Evolutionary conservation across 2,797 vertebrate genomes (phyloP).

Genomic region (Oreonectes daqikongensis): DNA sequence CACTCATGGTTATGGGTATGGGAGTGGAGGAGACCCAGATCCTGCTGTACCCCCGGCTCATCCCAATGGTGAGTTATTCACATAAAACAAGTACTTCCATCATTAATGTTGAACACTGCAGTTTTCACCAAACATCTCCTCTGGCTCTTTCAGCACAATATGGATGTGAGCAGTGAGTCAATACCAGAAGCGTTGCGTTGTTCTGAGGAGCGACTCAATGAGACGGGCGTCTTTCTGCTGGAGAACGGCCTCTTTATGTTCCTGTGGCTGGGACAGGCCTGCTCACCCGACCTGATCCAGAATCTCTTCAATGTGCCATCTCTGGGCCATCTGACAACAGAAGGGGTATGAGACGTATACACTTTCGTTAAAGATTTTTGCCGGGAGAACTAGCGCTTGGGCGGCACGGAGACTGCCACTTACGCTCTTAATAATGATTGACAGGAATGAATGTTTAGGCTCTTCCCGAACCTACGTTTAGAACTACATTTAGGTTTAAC

Average conservation of each 20-base stretch:
- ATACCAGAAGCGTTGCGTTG: constrained; percentile 85
- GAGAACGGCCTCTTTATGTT: constrained; percentile 87
- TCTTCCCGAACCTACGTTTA: too few species aligned
- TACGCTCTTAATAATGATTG: too few species aligned
- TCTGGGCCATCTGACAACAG: constrained; percentile 82
- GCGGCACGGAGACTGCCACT: too few species aligned
- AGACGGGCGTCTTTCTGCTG: constrained; percentile 88
- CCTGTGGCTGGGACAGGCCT: constrained; percentile 89
- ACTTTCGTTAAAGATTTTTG: not conserved
- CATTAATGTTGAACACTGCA: not conserved
- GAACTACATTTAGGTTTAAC: too few species aligned
- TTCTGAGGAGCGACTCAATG: constrained; percentile 87
- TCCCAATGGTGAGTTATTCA: constrained; percentile 82
- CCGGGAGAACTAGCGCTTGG: too few species aligned
- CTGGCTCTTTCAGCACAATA: constrained; percentile 77
- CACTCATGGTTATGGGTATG: constrained; percentile 86
- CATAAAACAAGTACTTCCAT: not conserved
- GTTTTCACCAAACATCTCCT: not conserved
- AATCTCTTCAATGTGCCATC: constrained; percentile 89
- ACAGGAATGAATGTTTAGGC: too few species aligned
- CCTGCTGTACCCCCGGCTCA: constrained; percentile 89
- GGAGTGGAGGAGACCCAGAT: constrained; percentile 90
- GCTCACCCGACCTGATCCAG: constrained; percentile 88
- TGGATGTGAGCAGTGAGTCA: constrained; percentile 75
- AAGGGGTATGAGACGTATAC: constrained; percentile 75